Conservation (phyloP, 2,888 invertebrate species). For the Epinotia nisella region DNA sequence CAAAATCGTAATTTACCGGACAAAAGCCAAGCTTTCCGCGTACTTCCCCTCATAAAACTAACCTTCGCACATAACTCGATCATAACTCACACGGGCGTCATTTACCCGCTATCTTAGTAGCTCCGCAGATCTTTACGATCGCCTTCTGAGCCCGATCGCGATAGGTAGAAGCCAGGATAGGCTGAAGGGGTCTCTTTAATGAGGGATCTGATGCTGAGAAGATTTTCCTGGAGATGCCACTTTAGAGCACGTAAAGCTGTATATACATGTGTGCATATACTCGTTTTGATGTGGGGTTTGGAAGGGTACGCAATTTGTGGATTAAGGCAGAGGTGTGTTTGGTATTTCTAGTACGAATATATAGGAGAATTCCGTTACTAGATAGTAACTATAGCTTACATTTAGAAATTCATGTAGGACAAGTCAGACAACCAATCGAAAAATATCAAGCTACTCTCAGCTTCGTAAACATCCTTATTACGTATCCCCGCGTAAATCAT, state of each 20-base stretch:
- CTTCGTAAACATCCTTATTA: conserved; percentile 6
- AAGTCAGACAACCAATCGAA: background rate
- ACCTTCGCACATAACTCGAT: conserved; percentile 41
- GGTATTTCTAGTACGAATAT: background rate
- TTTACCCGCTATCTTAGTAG: conserved; percentile 43
- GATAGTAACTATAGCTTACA: background rate
- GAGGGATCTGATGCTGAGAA: conserved; percentile 57
- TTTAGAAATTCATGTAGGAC: background rate
- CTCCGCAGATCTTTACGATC: conserved; percentile 42
- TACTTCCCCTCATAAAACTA: conserved; percentile 36
- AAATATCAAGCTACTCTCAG: background rate
- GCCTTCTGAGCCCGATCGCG: conserved; percentile 36
- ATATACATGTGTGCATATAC: conserved; percentile 9
- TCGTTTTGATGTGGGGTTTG: conserved; percentile 28
- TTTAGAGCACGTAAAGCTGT: conserved; percentile 25
- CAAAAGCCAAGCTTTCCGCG: conserved; percentile 39
- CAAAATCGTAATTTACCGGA: conserved; percentile 34
- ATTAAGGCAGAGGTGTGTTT: conserved; percentile 2
- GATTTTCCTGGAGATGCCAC: conserved; percentile 38
- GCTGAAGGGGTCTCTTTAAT: conserved; percentile 55
- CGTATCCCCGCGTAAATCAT: conserved; percentile 35
- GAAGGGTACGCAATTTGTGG: conserved; percentile 21
- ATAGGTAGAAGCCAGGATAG: conserved; percentile 33
- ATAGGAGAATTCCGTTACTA: background rate
- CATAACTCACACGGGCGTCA: conserved; percentile 40